A percentile compares a stretch with the other conserved stretches of the same genome.
Conservation (phyloP, 2,888 invertebrate genomes). For the Philonicus albiceps region DNA sequence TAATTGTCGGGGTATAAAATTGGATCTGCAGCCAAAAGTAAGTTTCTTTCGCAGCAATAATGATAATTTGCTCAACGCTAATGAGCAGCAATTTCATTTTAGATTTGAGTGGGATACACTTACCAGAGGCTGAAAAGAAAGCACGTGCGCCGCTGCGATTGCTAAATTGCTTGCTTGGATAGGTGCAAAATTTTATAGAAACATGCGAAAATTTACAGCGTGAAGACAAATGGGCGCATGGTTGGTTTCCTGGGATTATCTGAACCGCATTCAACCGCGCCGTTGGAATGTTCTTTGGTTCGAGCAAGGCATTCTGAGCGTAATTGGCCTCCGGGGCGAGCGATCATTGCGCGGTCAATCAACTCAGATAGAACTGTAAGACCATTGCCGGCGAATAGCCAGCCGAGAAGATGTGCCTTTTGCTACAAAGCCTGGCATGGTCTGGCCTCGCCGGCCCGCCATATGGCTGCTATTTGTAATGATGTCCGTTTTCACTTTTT, state of each 20-base stretch:
- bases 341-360: slow-evolving; percentile 24
- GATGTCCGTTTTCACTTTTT: slow-evolving; percentile 25
- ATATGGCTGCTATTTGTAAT: background rate
- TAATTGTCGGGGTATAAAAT: background rate
- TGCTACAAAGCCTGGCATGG: background rate
- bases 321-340: slow-evolving; percentile 4
- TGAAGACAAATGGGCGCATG: background rate
- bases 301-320: background rate
- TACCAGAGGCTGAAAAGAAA: background rate
- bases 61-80: background rate
- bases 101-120: background rate
- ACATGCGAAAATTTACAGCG: slow-evolving; percentile 18
- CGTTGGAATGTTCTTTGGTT: slow-evolving; percentile 6
- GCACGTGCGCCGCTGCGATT: background rate
- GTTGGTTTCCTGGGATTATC: background rate
- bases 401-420: background rate
- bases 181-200: slow-evolving; percentile 26
- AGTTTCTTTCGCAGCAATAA: background rate
- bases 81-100: background rate
- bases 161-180: background rate
- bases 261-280: slow-evolving; percentile 2
- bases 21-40: background rate
- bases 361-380: background rate
- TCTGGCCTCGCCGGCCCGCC: background rate
- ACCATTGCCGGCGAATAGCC: background rate